phyloP scores from a whole-genome alignment of 2,113 vertebrate species.

The Balaenoptera acutorostrata region DNA sequence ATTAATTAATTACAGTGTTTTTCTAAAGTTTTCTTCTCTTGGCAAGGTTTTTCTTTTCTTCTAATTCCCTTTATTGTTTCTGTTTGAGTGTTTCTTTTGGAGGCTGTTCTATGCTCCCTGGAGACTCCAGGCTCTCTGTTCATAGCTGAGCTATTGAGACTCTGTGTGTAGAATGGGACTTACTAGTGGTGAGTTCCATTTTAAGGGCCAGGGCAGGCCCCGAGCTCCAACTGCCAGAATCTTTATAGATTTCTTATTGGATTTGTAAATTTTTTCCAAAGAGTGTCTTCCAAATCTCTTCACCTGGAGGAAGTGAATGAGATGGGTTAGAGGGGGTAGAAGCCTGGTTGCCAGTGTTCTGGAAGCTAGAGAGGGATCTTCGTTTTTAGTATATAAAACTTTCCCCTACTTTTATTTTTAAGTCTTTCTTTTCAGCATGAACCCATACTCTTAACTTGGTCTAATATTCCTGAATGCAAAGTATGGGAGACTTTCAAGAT shows the following conservation, averaged over 20 bases:
- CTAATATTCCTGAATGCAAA: neutral
- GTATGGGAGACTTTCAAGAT: too few relatives aligned
- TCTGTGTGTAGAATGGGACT: neutral
- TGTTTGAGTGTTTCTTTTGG: neutral
- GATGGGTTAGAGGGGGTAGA: rapidly evolving
- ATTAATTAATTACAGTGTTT: neutral
- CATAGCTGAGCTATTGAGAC: neutral
- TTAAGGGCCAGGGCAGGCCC: neutral
- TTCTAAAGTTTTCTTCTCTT: neutral
- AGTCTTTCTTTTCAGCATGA: neutral
- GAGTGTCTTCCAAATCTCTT: neutral
- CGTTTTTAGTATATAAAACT: neutral
- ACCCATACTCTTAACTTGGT: neutral
- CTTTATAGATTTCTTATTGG: neutral
- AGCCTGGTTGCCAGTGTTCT: neutral
- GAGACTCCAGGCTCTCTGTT: neutral
- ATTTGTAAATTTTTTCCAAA: neutral
- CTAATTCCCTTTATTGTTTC: neutral
- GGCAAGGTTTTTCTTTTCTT: neutral
- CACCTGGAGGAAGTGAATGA: neutral
- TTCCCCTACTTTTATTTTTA: neutral
- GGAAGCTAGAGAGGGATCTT: neutral
- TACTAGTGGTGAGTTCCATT: neutral
- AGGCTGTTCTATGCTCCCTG: neutral
- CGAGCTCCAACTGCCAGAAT: neutral